These are phyloP conservation scores for Chaetorhynchus papuensis DNA, from an alignment of 2,113 vertebrate genomes.

Conservation along the genomic window DNA sequence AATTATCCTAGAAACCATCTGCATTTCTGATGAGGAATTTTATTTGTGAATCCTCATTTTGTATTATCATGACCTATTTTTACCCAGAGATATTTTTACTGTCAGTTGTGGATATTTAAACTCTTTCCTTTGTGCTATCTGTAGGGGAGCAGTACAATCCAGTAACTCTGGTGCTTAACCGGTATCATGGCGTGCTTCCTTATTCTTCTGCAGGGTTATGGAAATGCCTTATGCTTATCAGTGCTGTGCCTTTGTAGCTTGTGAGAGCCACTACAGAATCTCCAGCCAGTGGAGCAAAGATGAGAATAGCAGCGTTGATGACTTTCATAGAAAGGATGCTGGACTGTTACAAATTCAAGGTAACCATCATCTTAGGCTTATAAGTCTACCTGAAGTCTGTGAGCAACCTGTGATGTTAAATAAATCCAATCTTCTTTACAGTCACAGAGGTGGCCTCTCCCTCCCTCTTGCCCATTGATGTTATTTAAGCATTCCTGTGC, in stretches of 20 bases:
- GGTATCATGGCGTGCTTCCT: not conserved
- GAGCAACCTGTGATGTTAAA: not conserved
- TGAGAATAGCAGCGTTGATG: constrained; percentile 72
- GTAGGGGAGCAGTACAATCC: not conserved
- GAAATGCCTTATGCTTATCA: constrained; percentile 95
- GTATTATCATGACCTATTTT: not conserved
- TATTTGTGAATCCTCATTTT: not conserved
- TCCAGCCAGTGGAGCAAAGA: constrained; percentile 75
- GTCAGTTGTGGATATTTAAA: not conserved
- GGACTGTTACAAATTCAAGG: constrained; percentile 77
- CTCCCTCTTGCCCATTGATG: not conserved
- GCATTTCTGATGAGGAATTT: not conserved
- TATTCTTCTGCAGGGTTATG: constrained; percentile 77
- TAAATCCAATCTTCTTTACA: not conserved
- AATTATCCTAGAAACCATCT: not conserved
- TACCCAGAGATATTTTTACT: not conserved
- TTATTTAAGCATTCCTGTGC: not conserved
- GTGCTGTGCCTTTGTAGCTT: constrained; percentile 87
- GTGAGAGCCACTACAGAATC: constrained; percentile 77
- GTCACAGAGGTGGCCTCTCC: not conserved
- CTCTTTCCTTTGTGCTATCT: not conserved
- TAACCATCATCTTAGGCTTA: constrained; percentile 1
- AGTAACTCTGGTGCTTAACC: not conserved
- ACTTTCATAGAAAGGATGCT: constrained; percentile 72
- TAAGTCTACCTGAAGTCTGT: not conserved